Evolutionary conservation across 64 coral and sea anemone genomes (phyloP).

Genomic region (Catalaphyllia jardinei): DNA sequence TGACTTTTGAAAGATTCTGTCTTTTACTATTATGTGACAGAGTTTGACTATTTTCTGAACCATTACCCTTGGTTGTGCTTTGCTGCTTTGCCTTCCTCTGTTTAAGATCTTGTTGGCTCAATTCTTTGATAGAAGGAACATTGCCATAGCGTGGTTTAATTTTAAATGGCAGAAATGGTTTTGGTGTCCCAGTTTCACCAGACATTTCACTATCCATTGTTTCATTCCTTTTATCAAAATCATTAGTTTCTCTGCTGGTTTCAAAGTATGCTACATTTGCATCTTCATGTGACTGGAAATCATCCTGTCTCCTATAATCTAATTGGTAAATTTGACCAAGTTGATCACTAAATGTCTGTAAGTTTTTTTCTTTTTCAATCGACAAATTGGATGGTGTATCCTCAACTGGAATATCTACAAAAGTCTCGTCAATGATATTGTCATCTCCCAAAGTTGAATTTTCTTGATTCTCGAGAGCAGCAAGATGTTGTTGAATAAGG

Average conservation of each 20-base stretch:
- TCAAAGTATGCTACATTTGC: background rate
- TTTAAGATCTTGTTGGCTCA: slow-evolving; percentile 59
- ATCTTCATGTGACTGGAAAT: background rate
- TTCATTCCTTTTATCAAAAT: background rate
- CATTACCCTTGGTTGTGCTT: background rate
- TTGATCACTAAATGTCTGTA: background rate
- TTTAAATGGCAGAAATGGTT: slow-evolving; percentile 79
- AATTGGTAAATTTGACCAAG: background rate
- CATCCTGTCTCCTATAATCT: background rate
- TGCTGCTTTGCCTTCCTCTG: slow-evolving; percentile 2
- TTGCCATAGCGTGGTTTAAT: slow-evolving; percentile 62
- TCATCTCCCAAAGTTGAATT: slow-evolving; percentile 57
- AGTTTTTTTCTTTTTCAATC: background rate
- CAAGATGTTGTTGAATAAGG: slow-evolving; percentile 82
- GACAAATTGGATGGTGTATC: background rate
- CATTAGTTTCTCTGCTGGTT: background rate
- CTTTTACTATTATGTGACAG: background rate
- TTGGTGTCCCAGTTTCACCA: slow-evolving; percentile 8
- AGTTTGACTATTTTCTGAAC: background rate
- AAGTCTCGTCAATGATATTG: slow-evolving; percentile 83
- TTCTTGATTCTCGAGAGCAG: slow-evolving; percentile 78
- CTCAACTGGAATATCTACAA: slow-evolving; percentile 86
- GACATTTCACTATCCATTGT: background rate
- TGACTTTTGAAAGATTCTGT: background rate
- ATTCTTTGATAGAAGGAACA: slow-evolving; percentile 79